Evolutionary conservation across 1,140 invertebrate genomes (phyloP).

Genomic region (Drosophila pseudoobscura): DNA sequence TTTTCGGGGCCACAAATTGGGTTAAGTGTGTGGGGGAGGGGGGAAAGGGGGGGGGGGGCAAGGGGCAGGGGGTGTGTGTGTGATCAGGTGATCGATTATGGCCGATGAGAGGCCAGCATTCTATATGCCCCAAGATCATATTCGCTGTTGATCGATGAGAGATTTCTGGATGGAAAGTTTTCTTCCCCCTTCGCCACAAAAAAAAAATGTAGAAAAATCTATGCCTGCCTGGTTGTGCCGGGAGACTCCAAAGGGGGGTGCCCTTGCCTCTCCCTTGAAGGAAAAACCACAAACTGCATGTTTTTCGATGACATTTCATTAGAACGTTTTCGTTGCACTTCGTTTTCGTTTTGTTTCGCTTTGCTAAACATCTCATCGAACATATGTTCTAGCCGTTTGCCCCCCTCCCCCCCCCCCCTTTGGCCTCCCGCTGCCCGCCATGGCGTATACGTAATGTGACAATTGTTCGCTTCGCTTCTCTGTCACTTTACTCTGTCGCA

Average conservation of each 20-base stretch:
- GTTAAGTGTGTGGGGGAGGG: constrained; percentile 26
- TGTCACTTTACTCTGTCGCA: constrained; percentile 29
- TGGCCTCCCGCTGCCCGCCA: constrained; percentile 12
- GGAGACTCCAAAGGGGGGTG: too few relatives aligned
- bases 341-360: constrained; percentile 4
- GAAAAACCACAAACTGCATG: not conserved
- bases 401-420: constrained; percentile 17
- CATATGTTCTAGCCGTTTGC: too few relatives aligned
- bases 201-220: not conserved
- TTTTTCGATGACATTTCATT: constrained; percentile 38
- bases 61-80: not conserved
- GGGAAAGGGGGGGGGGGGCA: too few relatives aligned
- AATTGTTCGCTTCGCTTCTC: constrained; percentile 52
- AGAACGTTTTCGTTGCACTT: not conserved
- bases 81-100: constrained; percentile 38
- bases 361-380: constrained; percentile 37
- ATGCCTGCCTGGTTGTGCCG: too few relatives aligned
- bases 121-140: not conserved
- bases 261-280: too few relatives aligned
- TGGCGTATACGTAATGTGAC: constrained; percentile 76
- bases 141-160: constrained; percentile 2
- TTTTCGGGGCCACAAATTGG: constrained; percentile 33
- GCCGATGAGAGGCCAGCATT: constrained; percentile 10
- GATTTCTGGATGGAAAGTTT: not conserved
- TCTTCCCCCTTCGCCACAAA: too few relatives aligned